These are phyloP conservation scores for Lasiurus cinereus DNA, from an alignment of 2,113 vertebrate genomes.

Conservation along the genomic window DNA sequence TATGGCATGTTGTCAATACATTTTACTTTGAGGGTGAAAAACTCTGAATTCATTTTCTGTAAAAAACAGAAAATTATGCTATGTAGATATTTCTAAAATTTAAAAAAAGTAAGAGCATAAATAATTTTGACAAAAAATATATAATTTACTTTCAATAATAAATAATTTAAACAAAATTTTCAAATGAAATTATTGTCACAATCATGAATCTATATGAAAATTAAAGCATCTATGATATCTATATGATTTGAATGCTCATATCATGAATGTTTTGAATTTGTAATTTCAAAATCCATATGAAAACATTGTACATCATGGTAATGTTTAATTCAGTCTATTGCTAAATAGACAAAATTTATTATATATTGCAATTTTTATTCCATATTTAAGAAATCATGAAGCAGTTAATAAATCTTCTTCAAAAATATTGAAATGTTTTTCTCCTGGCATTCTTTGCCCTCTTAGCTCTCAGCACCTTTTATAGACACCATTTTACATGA, in stretches of 20 bases:
- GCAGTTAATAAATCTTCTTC: conserved; percentile 80
- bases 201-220: background rate
- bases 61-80: background rate
- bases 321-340: conserved; percentile 9
- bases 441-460: conserved; percentile 82
- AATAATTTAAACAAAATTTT: conserved; percentile 19
- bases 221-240: background rate
- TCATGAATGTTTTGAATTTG: conserved; percentile 30
- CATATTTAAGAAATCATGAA: conserved; percentile 59
- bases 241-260: background rate
- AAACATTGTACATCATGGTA: background rate
- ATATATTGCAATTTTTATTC: background rate
- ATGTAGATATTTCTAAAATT: background rate
- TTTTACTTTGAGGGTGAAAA: conserved; percentile 4
- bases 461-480: conserved; percentile 85
- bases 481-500: conserved; percentile 85
- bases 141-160: conserved; percentile 39
- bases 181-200: background rate
- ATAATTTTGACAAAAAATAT: conserved; percentile 59
- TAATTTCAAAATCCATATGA: background rate
- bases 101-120: conserved; percentile 34
- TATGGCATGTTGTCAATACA: conserved; percentile 20
- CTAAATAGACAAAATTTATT: background rate
- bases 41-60: background rate
- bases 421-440: conserved; percentile 76